Base-by-base conservation (phyloP, 1,140 invertebrate species). In the Teleogryllus occipitalis region DNA sequence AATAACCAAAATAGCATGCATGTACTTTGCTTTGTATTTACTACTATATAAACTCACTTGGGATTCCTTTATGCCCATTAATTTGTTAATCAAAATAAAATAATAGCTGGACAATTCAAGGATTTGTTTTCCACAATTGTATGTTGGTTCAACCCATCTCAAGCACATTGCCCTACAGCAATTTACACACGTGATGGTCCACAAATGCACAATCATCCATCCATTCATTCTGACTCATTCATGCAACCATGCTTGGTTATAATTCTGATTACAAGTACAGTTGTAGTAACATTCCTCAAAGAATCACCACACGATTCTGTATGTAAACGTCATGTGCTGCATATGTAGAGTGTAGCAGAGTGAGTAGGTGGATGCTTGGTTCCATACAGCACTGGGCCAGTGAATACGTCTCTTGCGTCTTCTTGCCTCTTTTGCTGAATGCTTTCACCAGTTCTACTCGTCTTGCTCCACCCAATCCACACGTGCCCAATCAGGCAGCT, bases 401-500 rank as follows among this genome's bases (percentile, higher is more conserved):
- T 73, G 77, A 65, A 78, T 65, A 47, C 46, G n/a, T 27, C 46
- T 74, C n/a, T 65, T 78, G 22, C 47, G 78, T 74, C 46, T 18
- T 78, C 54, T 21, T 22, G 54, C 78, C 27, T 49, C 54, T 78
- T 46, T 21, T 39, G 14, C 7, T n/a, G 65, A 49, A 49, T 78
- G 78, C 27, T 49, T 21, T 73, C 12, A 47, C n/a, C 21, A 47
- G n/a, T 15, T 48, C 75, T 72, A 83, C 82, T 82, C 83, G 76
- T 90, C 89, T 21, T 87, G 84, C 81, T 93, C 92, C 54, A 88
- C 88, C 94, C 95, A 96, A 80, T 96, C 93, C 39, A 92, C 89
- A 82, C 88, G 89, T 15, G 96, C 96, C 96, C 96, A 97, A 48
- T 92, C 91, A 3, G 96, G 96, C 79, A 97, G 87, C 82, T 94